Evolutionary conservation across 2,113 vertebrate genomes (phyloP).

Genomic region (Scomber scombrus): DNA sequence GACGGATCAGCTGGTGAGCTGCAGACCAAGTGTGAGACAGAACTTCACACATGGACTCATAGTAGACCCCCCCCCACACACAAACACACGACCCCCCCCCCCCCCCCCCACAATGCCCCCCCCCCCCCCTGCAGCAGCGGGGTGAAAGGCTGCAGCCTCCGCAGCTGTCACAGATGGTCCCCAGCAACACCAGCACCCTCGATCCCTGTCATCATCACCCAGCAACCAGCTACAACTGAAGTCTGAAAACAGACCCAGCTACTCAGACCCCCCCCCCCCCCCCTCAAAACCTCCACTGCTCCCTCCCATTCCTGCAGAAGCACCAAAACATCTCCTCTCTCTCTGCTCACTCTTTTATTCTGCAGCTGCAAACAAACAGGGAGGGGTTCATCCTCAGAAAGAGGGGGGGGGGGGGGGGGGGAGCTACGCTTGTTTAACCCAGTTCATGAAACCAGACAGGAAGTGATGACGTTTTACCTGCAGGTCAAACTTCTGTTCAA

Average conservation of each 20-base stretch:
- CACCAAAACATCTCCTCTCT: background rate
- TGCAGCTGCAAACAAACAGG: conserved; percentile 42
- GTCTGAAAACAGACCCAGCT: conserved; percentile 26
- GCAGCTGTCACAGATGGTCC: conserved; percentile 59
- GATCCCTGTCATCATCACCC: conserved; percentile 1
- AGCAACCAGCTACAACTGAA: conserved; percentile 49
- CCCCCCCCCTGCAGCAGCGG: conserved; percentile 3
- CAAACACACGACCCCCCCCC: background rate
- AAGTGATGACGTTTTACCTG: no score
- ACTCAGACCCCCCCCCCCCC: background rate
- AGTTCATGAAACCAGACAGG: no score
- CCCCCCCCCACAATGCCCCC: background rate
- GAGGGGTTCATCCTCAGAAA: background rate
- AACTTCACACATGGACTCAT: conserved; percentile 54
- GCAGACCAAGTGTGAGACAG: conserved; percentile 9
- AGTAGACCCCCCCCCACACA: background rate
- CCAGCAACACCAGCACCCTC: no score
- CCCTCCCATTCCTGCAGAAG: no score
- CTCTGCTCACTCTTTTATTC: conserved; percentile 34
- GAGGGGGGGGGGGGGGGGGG: background rate
- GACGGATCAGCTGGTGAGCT: conserved; percentile 21
- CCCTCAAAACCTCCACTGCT: background rate
- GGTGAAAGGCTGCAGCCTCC: conserved; percentile 10
- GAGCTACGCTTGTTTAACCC: no score
- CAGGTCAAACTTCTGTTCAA: no score